Base-by-base conservation (phyloP, 2,797 vertebrate species). In the Enoplosus armatus region DNA sequence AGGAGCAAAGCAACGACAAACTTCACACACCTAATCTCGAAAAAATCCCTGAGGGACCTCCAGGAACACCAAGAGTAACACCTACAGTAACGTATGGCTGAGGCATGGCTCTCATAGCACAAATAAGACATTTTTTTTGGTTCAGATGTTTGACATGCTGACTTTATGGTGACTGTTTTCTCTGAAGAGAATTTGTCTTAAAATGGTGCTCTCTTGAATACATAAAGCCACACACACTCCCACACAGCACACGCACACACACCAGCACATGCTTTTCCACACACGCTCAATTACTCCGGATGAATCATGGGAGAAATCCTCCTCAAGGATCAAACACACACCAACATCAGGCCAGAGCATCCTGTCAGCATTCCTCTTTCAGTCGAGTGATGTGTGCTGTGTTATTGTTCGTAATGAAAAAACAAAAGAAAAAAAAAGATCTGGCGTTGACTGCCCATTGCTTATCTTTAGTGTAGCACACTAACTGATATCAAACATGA, bases 121-220 rank as follows among this genome's bases (percentile, higher is more conserved):
- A 89, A 87, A 82, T 29, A 81, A 82, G 70, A 92, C 81, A 24
- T 77, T 89, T 87, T 78, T 72, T 61, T 72, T 58, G 62, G 80
- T 84, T 88, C 72, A 22, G 77, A 85, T 79, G 82, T 89, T 82
- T 72, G 84, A 89, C 83, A 77, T 86, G 77, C 80, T 66, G 82
- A 92, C 80, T 82, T 65, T 82, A 64, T 72, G 86, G 64, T 73
- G 87, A 93, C 88, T 91, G 87, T 92, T 89, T 91, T 91, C 88
- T 90, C 90, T 83, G 69, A 86, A 82, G 88, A 94, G 87, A 87
- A 93, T 92, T 90, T 90, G 87, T 94, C 89, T 93, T 90, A 93
- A 92, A 94, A 95, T 94, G 95, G 95, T 96, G 96, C 95, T 96
- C 90, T 95, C 86, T 87, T 85, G 87, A 85, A 79, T 53, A 79